Percentiles rank a stretch among this genome's conserved stretches.
phyloP scores from a whole-genome alignment of 2,797 vertebrate genomes.

The Cetoscarus ocellatus region DNA sequence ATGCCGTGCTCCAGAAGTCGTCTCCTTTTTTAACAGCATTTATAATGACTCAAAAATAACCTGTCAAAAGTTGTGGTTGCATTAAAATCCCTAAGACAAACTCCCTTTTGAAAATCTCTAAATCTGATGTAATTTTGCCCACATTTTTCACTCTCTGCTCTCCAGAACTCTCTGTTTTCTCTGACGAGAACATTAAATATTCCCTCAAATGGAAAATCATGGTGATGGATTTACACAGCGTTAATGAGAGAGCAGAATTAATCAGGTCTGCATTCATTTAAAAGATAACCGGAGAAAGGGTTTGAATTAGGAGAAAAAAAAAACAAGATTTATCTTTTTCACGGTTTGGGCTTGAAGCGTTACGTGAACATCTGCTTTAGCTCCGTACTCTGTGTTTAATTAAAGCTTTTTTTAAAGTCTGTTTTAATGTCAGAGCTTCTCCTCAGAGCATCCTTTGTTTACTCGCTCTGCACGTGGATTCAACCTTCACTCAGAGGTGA shows the following conservation, averaged over 20 bases:
- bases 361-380: background rate
- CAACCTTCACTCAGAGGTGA: slow-evolving; percentile 23
- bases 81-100: too few species aligned
- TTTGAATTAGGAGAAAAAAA: slow-evolving; percentile 27
- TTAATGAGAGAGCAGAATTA: slow-evolving; percentile 55
- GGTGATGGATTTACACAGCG: slow-evolving; percentile 36
- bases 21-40: too few species aligned
- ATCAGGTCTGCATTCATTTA: slow-evolving; percentile 34
- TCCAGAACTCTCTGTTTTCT: slow-evolving; percentile 3
- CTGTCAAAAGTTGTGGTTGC: too few species aligned
- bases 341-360: background rate
- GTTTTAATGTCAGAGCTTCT: slow-evolving; percentile 1
- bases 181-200: slow-evolving; percentile 35
- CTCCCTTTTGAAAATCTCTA: slow-evolving; percentile 1
- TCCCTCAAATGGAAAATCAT: slow-evolving; percentile 33
- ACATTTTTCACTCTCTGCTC: slow-evolving; percentile 3
- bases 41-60: too few species aligned
- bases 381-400: background rate
- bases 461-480: slow-evolving; percentile 15
- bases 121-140: slow-evolving; percentile 3
- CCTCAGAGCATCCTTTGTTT: slow-evolving; percentile 5
- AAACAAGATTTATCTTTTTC: slow-evolving; percentile 24
- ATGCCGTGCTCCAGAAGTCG: too few species aligned
- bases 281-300: slow-evolving; percentile 6
- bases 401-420: slow-evolving; percentile 17